Evolutionary conservation across 2,888 invertebrate species (phyloP).

Genomic region (Latheticus oryzae): DNA sequence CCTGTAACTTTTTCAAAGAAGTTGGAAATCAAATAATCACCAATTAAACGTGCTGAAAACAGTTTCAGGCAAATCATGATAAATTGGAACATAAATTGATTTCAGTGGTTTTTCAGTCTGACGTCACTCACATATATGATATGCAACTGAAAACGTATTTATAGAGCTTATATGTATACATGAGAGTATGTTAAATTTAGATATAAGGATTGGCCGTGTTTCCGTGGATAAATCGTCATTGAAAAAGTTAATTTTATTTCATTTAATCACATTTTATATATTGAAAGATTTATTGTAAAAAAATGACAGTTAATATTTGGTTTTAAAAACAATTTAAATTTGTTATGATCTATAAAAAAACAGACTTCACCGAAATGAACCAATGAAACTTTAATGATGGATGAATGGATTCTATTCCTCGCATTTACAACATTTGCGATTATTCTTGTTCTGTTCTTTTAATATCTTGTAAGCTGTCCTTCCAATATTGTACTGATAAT

Average conservation of each 20-base stretch:
- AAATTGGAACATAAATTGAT: constrained; percentile 30
- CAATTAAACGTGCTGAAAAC: constrained; percentile 29
- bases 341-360: too few species aligned
- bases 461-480: constrained; percentile 12
- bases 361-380: too few species aligned
- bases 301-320: constrained; percentile 14
- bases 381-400: not conserved
- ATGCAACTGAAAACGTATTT: constrained; percentile 53
- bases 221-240: constrained; percentile 46
- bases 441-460: too few species aligned
- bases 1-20: constrained; percentile 16
- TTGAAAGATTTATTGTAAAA: constrained; percentile 15
- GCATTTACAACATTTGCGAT: too few species aligned
- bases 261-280: constrained; percentile 21
- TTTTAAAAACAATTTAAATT: too few species aligned
- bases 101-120: constrained; percentile 39
- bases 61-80: constrained; percentile 28
- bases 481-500: constrained; percentile 21
- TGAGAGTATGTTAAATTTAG: constrained; percentile 51
- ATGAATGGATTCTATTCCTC: not conserved
- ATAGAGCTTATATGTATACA: constrained; percentile 50
- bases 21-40: constrained; percentile 19
- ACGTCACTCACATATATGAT: constrained; percentile 51
- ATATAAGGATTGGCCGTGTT: constrained; percentile 46
- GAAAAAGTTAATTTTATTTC: constrained; percentile 34